Evolutionary conservation across 2,797 vertebrate species (phyloP), one percentile per base, ranked within the genome.

Genomic region (Platalea minor): DNA sequence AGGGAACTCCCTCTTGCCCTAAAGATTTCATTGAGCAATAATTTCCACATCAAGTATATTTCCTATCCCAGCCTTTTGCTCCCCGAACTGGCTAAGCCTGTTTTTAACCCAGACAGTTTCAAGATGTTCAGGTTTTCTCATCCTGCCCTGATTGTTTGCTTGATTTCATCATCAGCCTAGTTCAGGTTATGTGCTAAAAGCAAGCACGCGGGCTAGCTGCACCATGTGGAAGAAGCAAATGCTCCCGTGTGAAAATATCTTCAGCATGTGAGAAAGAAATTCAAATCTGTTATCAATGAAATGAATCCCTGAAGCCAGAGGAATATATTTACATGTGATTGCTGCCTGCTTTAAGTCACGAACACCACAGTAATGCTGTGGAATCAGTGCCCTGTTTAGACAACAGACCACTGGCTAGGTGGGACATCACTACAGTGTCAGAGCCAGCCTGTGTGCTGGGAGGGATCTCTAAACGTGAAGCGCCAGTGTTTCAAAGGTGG

Each of bases 1-100:
- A 95, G 61, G 91, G 85, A 97, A 87, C 94, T 95, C 94, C 91
- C 92, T 86, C 79, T 94, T 96, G 93, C 91, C 95, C 89, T 91
- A 23, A 88, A 90, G 85, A 94, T 92, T 95, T 90, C 77, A 84
- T 70, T 89, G 87, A 92, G 93, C 91, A 94, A 92, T 95, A 88
- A 88, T 95, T 95, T 91, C 91, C 94, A 92, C 91, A 81, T 92
- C 86, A 92, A 83, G 76, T 95, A 3, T 88, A 81, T 94, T 96
- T 94, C 86, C 89, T 94, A 78, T 60, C 88, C 80, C 80, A 88
- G 64, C 79, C 85, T 96, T 89, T 91, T 6, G 5, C 77, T 95
- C 41, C 59, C 89, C 50, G 59, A 94, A 96, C 94, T 89, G 76
- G 95, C 94, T 88, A 26, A 81, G 74, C 95, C 77, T 92, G 96